Evolutionary conservation across 2,888 invertebrate species (phyloP).

Genomic region (Gortyna flavago): DNA sequence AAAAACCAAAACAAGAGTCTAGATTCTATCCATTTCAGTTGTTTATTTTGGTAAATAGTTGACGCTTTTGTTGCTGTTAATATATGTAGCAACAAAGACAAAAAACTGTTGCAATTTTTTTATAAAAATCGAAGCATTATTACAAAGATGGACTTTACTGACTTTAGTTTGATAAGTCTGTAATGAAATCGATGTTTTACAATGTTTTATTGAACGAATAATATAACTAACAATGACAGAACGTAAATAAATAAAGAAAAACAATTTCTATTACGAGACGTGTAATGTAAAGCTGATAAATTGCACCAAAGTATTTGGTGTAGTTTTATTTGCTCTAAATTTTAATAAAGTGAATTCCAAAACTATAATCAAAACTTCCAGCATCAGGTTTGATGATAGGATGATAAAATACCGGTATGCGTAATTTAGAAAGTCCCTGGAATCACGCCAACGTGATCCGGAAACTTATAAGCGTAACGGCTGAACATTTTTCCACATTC

Average conservation of each 20-base stretch:
- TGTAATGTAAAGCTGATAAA: constrained; percentile 25
- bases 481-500: constrained; percentile 82
- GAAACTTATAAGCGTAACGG: constrained; percentile 80
- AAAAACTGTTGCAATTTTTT: neutral
- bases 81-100: neutral
- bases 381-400: constrained; percentile 44
- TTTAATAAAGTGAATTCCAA: constrained; percentile 37
- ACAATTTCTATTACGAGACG: neutral
- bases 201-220: neutral
- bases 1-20: constrained; percentile 20
- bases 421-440: constrained; percentile 76
- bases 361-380: constrained; percentile 38
- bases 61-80: constrained; percentile 10
- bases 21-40: constrained; percentile 15
- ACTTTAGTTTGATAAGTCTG: neutral
- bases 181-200: neutral
- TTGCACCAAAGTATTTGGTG: constrained; percentile 12
- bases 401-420: constrained; percentile 58
- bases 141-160: neutral
- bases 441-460: constrained; percentile 80
- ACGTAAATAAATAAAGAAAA: constrained; percentile 2
- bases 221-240: neutral
- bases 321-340: constrained; percentile 30
- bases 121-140: neutral
- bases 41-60: constrained; percentile 15